Base-by-base conservation (phyloP, 2,797 vertebrate species). In the Craterocephalus amniculus region DNA sequence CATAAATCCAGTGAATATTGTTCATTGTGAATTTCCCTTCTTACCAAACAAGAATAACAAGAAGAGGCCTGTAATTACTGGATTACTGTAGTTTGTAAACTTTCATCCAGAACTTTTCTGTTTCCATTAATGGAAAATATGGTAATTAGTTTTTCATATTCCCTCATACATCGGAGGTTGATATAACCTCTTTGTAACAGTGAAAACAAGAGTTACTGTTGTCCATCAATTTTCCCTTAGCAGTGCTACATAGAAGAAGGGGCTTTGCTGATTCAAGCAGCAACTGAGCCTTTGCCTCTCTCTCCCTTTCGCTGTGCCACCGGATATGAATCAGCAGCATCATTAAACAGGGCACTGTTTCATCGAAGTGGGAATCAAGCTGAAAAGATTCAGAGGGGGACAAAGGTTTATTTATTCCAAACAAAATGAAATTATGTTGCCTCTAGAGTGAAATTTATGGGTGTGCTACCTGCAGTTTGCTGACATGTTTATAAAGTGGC, bases 121-220 rank as follows among this genome's bases (percentile, higher is more conserved):
- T 83, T 88, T 79, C 88, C 80, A 92, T 93, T 93, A 94, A 93
- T 94, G 81, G 88, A 83, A 91, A 93, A 92, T 90, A 92, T 93
- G 90, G 86, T 93, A 93, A 94, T 93, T 90, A 87, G 90, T 85
- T 91, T 89, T 91, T 91, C 66, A 88, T 85, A 90, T 80, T 88
- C 80, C 58, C 79, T 91, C 83, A 84, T 85, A 85, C 85, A 88
- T 89, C 20, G 73, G 80, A 86, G 87, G 88, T 87, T 85, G 81
- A 90, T 89, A 89, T 92, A 90, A 93, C 86, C 92, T 92, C 92
- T 93, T 93, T 91, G 93, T 94, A 85, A 88, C 76, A 72, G 79
- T 38, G 58, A 86, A 89, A 91, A 88, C 88, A 87, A 89, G 87
- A 84, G 86, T 78, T 81, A 80, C 87, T 87, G 87, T 90, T 91